phyloP scores from a whole-genome alignment of 1,140 invertebrate genomes.

The Bombyx mandarina region DNA sequence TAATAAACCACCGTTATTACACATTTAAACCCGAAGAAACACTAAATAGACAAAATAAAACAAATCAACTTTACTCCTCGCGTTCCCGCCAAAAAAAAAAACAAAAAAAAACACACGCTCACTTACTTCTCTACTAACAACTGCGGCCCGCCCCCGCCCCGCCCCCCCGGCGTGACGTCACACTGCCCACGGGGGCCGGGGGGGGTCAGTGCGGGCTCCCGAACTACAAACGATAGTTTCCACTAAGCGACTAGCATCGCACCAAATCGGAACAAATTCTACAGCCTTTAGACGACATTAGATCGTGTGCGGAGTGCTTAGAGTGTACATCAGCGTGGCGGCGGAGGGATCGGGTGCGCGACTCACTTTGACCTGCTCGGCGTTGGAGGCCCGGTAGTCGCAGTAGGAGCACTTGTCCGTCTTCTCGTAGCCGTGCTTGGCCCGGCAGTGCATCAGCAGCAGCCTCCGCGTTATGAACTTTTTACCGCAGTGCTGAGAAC shows the following conservation, averaged over 20 bases:
- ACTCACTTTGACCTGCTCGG: slow-evolving; percentile 51
- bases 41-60: no score
- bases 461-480: slow-evolving; percentile 50
- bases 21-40: no score
- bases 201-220: no score
- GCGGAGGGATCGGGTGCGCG: no score
- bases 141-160: no score
- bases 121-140: no score
- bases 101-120: neutral
- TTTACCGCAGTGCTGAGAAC: slow-evolving; percentile 49
- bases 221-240: neutral
- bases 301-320: neutral
- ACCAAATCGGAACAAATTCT: neutral
- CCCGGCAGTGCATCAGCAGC: slow-evolving; percentile 52
- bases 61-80: neutral
- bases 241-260: neutral
- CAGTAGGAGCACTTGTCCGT: slow-evolving; percentile 59
- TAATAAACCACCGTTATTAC: no score
- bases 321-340: no score
- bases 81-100: neutral
- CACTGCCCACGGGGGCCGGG: no score
- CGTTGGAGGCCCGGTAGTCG: slow-evolving; percentile 49
- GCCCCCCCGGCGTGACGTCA: no score
- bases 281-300: neutral
- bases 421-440: slow-evolving; percentile 57